Conservation (phyloP, 2,797 vertebrate species). For the Dendrocincla fuliginosa region DNA sequence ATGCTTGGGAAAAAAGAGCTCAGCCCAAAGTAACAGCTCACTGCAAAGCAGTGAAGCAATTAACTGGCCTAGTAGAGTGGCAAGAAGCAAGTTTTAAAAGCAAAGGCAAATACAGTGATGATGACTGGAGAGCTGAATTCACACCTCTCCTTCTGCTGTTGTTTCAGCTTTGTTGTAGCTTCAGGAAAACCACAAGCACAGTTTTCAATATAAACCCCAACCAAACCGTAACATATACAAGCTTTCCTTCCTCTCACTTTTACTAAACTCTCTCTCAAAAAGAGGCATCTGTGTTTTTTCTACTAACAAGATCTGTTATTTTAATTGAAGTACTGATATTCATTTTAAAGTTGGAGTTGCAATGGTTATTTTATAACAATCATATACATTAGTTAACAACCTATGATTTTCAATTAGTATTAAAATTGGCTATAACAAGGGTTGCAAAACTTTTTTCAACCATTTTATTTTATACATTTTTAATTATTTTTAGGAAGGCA, state of each 20-base stretch:
- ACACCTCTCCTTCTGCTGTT: neutral
- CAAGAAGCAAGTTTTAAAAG: neutral
- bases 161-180: neutral
- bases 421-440: neutral
- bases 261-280: neutral
- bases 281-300: neutral
- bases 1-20: neutral
- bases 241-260: neutral
- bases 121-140: neutral
- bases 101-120: neutral
- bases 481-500: neutral
- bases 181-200: neutral
- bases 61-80: neutral
- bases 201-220: neutral
- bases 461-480: neutral
- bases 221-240: neutral
- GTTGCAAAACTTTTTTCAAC: neutral
- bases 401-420: neutral
- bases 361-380: neutral
- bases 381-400: neutral
- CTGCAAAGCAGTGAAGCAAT: neutral
- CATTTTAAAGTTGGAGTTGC: neutral
- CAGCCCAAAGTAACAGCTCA: neutral
- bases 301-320: neutral
- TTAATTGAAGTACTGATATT: neutral